Conservation (phyloP, 1,140 invertebrate species). For the Tribolium castaneum region DNA sequence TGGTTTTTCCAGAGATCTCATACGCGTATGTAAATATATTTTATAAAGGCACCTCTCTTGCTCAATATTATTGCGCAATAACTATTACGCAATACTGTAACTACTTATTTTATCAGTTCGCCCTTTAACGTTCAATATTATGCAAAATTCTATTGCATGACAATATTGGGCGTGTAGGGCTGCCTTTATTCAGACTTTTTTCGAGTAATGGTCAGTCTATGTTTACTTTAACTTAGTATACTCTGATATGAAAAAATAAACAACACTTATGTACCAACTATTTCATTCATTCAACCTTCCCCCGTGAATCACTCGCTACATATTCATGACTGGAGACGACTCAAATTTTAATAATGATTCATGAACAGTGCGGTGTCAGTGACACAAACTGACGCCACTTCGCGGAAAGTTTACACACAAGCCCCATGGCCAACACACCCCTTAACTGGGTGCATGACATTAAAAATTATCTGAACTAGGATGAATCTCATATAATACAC, state of each 20-base stretch:
- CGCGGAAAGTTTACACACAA: neutral
- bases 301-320: neutral
- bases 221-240: slow-evolving; percentile 58
- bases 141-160: slow-evolving; percentile 26
- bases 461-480: too few relatives aligned
- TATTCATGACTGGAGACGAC: neutral
- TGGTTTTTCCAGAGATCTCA: slow-evolving; percentile 60
- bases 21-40: slow-evolving; percentile 58
- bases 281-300: neutral
- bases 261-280: slow-evolving; percentile 37
- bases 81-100: slow-evolving; percentile 17
- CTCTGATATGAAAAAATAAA: slow-evolving; percentile 58
- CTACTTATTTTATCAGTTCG: slow-evolving; percentile 28
- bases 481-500: too few relatives aligned
- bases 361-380: neutral
- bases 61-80: slow-evolving; percentile 40
- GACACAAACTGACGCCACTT: neutral
- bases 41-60: slow-evolving; percentile 42
- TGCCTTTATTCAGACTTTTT: slow-evolving; percentile 50
- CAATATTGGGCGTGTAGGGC: slow-evolving; percentile 41
- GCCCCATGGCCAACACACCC: neutral
- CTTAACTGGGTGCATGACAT: neutral
- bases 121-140: slow-evolving; percentile 32
- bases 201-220: slow-evolving; percentile 60
- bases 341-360: neutral